phyloP scores from a whole-genome alignment of 1,140 invertebrate species.

The Aphaenogaster ashmeadi region DNA sequence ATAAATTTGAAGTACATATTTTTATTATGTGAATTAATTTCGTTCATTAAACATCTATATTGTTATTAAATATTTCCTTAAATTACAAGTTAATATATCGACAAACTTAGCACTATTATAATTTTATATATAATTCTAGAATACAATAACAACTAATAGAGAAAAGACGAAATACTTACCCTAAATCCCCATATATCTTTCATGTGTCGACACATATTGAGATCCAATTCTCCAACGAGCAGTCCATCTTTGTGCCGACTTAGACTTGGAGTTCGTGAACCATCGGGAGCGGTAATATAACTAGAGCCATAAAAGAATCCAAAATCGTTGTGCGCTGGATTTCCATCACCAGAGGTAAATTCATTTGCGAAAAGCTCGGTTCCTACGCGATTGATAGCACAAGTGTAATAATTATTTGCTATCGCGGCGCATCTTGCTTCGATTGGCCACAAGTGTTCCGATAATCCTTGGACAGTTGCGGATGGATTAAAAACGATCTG shows the following conservation, averaged over 20 bases:
- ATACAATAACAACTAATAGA: background rate
- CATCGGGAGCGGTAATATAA: constrained; percentile 98
- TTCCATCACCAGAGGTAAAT: constrained; percentile 98
- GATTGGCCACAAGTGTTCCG: constrained; percentile 98
- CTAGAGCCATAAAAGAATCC: constrained; percentile 99
- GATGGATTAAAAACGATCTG: constrained; percentile 99
- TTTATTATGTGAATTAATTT: constrained; percentile 1
- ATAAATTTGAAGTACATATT: background rate
- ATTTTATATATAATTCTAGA: constrained; percentile 20
- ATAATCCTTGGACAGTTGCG: constrained; percentile 94
- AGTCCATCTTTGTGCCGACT: constrained; percentile 96
- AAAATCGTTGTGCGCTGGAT: constrained; percentile 96
- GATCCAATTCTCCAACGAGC: constrained; percentile 96
- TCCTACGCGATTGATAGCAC: constrained; percentile 98
- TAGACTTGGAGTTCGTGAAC: constrained; percentile 95
- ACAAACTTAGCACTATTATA: background rate
- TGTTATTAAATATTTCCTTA: background rate
- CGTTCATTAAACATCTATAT: background rate
- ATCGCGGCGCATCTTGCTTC: constrained; percentile 99
- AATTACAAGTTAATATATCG: background rate
- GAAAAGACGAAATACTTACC: constrained; percentile 86
- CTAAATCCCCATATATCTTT: constrained; percentile 98
- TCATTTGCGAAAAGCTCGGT: constrained; percentile 96
- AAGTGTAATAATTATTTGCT: constrained; percentile 97
- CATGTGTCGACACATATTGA: constrained; percentile 98